phyloP scores from a whole-genome alignment of 1,140 invertebrate species.

The Drosophila parvula region DNA sequence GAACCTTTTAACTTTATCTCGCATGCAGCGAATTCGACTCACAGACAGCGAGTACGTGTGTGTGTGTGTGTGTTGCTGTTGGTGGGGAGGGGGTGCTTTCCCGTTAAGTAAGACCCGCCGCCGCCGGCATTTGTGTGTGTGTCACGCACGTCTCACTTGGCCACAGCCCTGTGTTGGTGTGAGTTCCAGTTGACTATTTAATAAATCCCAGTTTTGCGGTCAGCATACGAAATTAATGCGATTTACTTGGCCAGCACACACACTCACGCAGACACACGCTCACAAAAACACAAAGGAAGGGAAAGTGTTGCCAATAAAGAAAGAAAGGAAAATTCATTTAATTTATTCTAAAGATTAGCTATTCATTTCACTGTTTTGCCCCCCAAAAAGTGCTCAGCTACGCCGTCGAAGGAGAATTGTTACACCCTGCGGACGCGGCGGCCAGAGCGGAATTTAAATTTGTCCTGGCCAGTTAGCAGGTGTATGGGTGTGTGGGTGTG shows the following conservation, averaged over 20 bases:
- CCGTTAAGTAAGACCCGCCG: constrained; percentile 45
- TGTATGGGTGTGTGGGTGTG: constrained; percentile 36
- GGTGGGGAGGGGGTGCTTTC: neutral
- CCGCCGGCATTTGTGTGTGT: constrained; percentile 65
- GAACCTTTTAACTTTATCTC: constrained; percentile 62
- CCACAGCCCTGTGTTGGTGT: constrained; percentile 28
- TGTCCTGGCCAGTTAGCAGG: constrained; percentile 63
- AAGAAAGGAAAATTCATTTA: constrained; percentile 71
- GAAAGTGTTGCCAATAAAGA: constrained; percentile 53
- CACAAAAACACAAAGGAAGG: neutral
- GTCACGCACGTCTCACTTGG: constrained; percentile 65
- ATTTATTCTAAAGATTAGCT: constrained; percentile 81
- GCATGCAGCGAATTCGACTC: constrained; percentile 45
- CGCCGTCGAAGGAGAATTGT: constrained; percentile 57
- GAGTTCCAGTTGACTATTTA: constrained; percentile 75
- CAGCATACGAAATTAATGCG: constrained; percentile 82
- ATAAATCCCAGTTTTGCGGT: constrained; percentile 80
- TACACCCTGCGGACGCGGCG: constrained; percentile 56
- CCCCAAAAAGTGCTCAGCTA: constrained; percentile 19
- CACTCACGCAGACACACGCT: neutral
- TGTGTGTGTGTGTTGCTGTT: constrained; percentile 5
- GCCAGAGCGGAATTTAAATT: constrained; percentile 66
- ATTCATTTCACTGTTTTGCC: constrained; percentile 66
- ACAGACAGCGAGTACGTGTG: constrained; percentile 15
- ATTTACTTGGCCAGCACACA: constrained; percentile 62